Base-by-base conservation (phyloP, 2,113 vertebrate species). In the Diadophis punctatus region DNA sequence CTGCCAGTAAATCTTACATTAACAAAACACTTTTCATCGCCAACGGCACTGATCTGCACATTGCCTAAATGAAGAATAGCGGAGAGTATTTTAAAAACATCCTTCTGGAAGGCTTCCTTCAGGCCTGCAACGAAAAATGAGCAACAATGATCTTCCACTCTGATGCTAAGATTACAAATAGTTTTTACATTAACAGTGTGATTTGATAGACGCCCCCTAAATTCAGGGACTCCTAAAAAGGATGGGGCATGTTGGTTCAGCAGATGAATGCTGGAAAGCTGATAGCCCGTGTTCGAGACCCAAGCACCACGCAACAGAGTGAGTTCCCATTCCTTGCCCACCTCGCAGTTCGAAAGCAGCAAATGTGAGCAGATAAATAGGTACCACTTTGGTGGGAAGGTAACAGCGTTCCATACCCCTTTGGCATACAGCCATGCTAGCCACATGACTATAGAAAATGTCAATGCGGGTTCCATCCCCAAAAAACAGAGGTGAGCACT, bases 51-150 rank as follows among this genome's bases (percentile, higher is more conserved):
- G 95, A 99, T 98, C 94, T 98, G 96, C 90, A 99, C 97, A 0
- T 99, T 99, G 93, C 99, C 99, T 93, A 99, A 97, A 94, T 99
- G 99, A 1, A 99, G 97, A 97, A 99, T 98, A 10, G 98, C 98
- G 8, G 99, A 98, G 94, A 99, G 93, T 94, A 98, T 97, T 97
- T 97, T 98, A 94, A 99, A 99, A 46, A 99, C 95, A 52, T 99
- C 98, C 94, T 97, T 98, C 96, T 99, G 99, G 96, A 99, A 99
- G 94, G 98, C 98, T 39, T 97, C 96, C 87, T 97, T 97, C 93
- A 99, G 96, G 91, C 99, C 99, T 99, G 94, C 92, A 97, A 96
- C 87, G 58, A 94, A 94, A 92, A 52, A 27, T 90, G 87, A 0
- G 90, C 84, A 91, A 60, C 49, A n/a, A 25, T 14, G 3, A 9